Percentiles rank a stretch among this genome's conserved stretches.
Conservation (phyloP, 2,888 invertebrate genomes). For the Ectemnius lituratus region DNA sequence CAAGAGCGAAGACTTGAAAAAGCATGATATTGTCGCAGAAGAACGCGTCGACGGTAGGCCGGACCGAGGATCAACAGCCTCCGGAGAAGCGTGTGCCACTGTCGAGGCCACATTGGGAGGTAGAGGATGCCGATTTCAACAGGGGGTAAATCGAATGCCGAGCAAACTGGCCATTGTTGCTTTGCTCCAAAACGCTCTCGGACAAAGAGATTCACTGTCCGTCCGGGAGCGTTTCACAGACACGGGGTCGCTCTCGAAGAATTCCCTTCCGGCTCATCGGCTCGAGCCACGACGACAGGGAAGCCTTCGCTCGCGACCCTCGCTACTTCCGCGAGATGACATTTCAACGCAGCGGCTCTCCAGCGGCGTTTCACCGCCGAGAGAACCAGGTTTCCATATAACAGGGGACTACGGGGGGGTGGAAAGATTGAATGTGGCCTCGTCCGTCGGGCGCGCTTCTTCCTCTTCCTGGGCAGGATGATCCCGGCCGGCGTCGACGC, state of each 20-base stretch:
- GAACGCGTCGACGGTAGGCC: constrained; percentile 5
- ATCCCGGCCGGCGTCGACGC: constrained; percentile 31
- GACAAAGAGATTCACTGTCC: constrained; percentile 35
- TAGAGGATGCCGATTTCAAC: not conserved
- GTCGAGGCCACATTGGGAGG: not conserved
- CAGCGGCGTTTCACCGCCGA: not conserved
- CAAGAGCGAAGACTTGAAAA: constrained; percentile 3
- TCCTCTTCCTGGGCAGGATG: constrained; percentile 20
- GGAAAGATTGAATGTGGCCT: constrained; percentile 24
- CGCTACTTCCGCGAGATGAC: constrained; percentile 2
- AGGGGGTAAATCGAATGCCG: constrained; percentile 38
- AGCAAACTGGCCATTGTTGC: constrained; percentile 48
- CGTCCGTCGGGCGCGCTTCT: constrained; percentile 26
- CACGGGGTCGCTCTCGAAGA: constrained; percentile 39
- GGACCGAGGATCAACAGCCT: not conserved
- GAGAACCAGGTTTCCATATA: no score
- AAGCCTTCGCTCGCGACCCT: not conserved
- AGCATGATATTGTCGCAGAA: constrained; percentile 5
- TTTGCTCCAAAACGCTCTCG: constrained; percentile 36
- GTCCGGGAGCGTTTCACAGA: constrained; percentile 42
- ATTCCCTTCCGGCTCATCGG: constrained; percentile 47
- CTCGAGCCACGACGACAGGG: constrained; percentile 3
- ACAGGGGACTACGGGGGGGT: no score
- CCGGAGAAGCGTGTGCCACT: not conserved
- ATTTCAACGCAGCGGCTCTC: constrained; percentile 1